Conservation (phyloP, 2,888 invertebrate genomes). For the Esperia sulphurella region DNA sequence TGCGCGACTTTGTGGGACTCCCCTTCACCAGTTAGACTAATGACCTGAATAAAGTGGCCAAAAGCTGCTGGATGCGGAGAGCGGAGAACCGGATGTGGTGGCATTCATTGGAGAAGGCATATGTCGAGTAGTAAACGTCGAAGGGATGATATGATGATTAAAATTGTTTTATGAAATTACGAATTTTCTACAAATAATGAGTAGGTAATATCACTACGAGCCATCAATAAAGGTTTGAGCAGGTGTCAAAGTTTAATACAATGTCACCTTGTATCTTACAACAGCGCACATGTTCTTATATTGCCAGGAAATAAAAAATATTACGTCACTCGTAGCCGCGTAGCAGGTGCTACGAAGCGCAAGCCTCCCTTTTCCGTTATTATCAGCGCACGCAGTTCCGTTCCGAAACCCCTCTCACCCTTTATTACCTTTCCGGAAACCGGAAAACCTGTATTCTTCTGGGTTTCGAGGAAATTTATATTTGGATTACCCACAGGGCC, state of each 20-base stretch:
- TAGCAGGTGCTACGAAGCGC: constrained; percentile 37
- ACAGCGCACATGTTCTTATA: constrained; percentile 1
- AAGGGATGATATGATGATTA: too few species aligned
- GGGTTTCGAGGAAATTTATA: constrained; percentile 28
- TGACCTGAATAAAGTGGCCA: too few species aligned
- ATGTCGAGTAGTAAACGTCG: too few species aligned
- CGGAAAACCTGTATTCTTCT: constrained; percentile 34
- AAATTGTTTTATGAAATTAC: too few species aligned
- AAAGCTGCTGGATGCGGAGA: too few species aligned
- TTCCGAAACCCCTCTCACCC: constrained; percentile 28
- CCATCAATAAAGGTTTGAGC: too few species aligned
- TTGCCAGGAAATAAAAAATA: constrained; percentile 10
- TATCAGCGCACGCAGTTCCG: constrained; percentile 28
- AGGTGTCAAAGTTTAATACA: neutral
- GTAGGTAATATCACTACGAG: too few species aligned
- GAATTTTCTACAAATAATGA: too few species aligned
- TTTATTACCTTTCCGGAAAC: constrained; percentile 29
- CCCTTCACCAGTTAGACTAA: too few species aligned
- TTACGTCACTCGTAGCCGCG: constrained; percentile 22
- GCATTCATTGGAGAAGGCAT: too few species aligned
- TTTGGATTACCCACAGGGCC: constrained; percentile 6
- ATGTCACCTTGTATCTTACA: neutral
- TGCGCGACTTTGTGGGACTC: too few species aligned
- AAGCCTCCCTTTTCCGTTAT: constrained; percentile 9
- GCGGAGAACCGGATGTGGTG: too few species aligned